A percentile compares a stretch with the other conserved stretches of the same genome.
Evolutionary conservation across 2,113 vertebrate genomes (phyloP).

Genomic region (Geococcyx californianus): DNA sequence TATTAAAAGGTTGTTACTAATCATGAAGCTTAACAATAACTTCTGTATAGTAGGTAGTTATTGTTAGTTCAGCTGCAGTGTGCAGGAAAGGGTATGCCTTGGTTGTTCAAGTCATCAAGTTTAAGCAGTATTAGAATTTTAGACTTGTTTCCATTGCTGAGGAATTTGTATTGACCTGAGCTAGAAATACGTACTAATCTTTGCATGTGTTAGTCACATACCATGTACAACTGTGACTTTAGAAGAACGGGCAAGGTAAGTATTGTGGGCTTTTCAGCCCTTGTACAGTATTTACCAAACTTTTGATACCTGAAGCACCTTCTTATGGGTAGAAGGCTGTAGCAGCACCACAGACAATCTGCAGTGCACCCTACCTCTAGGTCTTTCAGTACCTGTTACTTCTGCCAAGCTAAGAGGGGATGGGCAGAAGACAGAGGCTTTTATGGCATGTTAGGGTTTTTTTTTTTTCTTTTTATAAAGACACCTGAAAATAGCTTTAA

Average conservation of each 20-base stretch:
- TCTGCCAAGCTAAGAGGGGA: not conserved
- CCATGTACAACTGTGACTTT: not conserved
- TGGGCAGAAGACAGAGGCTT: not conserved
- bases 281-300: not conserved
- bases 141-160: not conserved
- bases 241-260: not conserved
- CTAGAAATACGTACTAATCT: not conserved
- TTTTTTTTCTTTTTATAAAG: not conserved
- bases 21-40: not conserved
- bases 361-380: not conserved
- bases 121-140: not conserved
- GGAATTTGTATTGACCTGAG: not conserved
- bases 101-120: not conserved
- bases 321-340: not conserved
- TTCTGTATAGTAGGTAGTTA: not conserved
- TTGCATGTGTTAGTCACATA: not conserved
- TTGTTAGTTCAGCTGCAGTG: not conserved
- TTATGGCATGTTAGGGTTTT: not conserved
- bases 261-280: not conserved
- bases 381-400: not conserved
- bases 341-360: not conserved
- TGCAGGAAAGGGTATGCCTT: not conserved
- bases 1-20: not conserved
- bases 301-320: not conserved
- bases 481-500: not conserved